Percentiles rank a stretch among this genome's conserved stretches.
Evolutionary conservation across 2,797 vertebrate genomes (phyloP).

Genomic region (Sebastes flavidus): DNA sequence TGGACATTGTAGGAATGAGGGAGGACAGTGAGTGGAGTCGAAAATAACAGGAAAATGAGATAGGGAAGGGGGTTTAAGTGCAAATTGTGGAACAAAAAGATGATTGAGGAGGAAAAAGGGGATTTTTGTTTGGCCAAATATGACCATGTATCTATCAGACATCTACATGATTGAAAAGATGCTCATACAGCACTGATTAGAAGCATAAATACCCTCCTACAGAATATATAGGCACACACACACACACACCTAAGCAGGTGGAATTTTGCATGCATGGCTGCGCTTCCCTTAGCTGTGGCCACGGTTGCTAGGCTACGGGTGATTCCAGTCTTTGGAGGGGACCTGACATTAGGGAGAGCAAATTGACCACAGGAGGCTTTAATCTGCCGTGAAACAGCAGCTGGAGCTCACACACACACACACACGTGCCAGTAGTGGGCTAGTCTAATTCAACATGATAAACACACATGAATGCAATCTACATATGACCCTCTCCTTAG

Average conservation of each 20-base stretch:
- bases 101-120: neutral
- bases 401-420: conserved; percentile 72
- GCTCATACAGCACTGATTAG: neutral
- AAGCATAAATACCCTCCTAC: neutral
- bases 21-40: neutral
- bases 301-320: conserved; percentile 96
- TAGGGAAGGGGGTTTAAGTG: neutral
- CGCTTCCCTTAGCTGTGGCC: conserved; percentile 89
- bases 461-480: conserved; percentile 15
- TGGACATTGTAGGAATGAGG: conserved; percentile 15
- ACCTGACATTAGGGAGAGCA: conserved; percentile 99
- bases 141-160: neutral
- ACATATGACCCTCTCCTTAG: neutral
- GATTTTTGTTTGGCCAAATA: neutral
- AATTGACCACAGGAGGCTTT: conserved; percentile 99
- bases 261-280: conserved; percentile 98
- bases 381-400: conserved; percentile 97
- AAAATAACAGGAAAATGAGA: neutral
- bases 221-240: conserved; percentile 32
- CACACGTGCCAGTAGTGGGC: conserved; percentile 16
- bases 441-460: conserved; percentile 51
- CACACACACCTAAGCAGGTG: conserved; percentile 83
- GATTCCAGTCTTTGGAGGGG: conserved; percentile 90
- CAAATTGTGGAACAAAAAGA: neutral
- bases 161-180: neutral